Evolutionary conservation across 2,113 vertebrate genomes (phyloP).

Genomic region (Microtus richardsoni): DNA sequence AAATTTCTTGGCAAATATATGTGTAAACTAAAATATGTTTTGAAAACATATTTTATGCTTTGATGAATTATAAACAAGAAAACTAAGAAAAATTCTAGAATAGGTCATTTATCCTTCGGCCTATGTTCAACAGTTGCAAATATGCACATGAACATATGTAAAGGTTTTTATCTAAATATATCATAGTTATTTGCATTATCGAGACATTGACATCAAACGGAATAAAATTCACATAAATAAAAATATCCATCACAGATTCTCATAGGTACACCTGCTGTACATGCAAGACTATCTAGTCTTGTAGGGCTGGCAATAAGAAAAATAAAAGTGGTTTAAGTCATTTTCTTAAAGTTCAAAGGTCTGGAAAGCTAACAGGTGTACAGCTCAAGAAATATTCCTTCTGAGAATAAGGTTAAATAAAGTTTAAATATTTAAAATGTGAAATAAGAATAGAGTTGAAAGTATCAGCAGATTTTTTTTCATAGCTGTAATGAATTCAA

Average conservation of each 20-base stretch:
- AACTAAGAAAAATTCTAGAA: neutral
- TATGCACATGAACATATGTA: neutral
- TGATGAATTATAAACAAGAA: constrained; percentile 27
- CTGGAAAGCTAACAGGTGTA: neutral
- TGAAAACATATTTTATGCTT: neutral
- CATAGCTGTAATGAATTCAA: constrained; percentile 25
- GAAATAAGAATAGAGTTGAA: neutral
- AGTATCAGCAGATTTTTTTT: constrained; percentile 14
- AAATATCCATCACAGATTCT: neutral
- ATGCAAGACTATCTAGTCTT: neutral
- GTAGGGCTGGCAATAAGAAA: neutral
- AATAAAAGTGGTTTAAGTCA: constrained; percentile 24
- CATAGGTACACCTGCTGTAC: constrained; percentile 56
- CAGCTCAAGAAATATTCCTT: constrained; percentile 27
- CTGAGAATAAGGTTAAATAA: constrained; percentile 41
- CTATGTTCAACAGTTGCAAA: neutral
- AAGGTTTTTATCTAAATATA: neutral
- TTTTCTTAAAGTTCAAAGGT: constrained; percentile 45
- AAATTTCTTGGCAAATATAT: neutral
- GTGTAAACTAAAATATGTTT: neutral
- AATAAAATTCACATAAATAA: neutral
- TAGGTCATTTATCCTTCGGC: neutral
- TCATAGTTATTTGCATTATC: constrained; percentile 3
- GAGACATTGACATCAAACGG: neutral
- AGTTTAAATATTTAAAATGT: constrained; percentile 26